A percentile compares a stretch with the other conserved stretches of the same genome.
Evolutionary conservation across 2,888 invertebrate species (phyloP).

Genomic region (Eulithis testata): DNA sequence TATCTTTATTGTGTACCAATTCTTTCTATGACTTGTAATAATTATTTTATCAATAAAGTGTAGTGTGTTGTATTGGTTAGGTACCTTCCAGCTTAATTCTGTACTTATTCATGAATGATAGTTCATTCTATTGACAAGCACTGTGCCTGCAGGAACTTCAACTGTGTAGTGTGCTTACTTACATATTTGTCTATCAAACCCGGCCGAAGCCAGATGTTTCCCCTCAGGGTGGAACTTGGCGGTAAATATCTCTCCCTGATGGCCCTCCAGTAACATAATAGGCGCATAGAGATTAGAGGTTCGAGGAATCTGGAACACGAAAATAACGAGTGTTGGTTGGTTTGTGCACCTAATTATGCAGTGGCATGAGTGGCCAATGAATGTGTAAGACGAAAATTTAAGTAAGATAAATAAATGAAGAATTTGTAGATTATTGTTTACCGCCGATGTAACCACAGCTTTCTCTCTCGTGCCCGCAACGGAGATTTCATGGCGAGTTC

Average conservation of each 20-base stretch:
- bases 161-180: slow-evolving; percentile 65
- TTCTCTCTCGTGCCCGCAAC: slow-evolving; percentile 89
- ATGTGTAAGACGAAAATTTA: too few species aligned
- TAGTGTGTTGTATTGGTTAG: too few species aligned
- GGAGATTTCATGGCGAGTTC: slow-evolving; percentile 89
- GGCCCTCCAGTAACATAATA: slow-evolving; percentile 98
- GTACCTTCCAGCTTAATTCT: too few species aligned
- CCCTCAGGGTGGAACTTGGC: slow-evolving; percentile 98
- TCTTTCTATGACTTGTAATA: too few species aligned
- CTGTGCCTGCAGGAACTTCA: too few species aligned
- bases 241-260: slow-evolving; percentile 97
- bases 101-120: too few species aligned
- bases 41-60: too few species aligned
- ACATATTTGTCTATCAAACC: slow-evolving; percentile 98
- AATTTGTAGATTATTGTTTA: slow-evolving; percentile 59
- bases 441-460: slow-evolving; percentile 88
- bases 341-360: too few species aligned
- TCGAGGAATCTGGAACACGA: slow-evolving; percentile 86
- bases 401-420: not conserved
- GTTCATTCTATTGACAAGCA: too few species aligned
- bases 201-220: slow-evolving; percentile 95
- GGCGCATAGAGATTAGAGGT: slow-evolving; percentile 96
- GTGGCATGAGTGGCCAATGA: too few species aligned
- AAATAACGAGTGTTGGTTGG: too few species aligned
- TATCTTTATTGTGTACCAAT: too few species aligned